Evolutionary conservation across 2,113 vertebrate genomes (phyloP), one percentile per base, ranked within the genome.

Genomic region (Sphyrna mokarran): DNA sequence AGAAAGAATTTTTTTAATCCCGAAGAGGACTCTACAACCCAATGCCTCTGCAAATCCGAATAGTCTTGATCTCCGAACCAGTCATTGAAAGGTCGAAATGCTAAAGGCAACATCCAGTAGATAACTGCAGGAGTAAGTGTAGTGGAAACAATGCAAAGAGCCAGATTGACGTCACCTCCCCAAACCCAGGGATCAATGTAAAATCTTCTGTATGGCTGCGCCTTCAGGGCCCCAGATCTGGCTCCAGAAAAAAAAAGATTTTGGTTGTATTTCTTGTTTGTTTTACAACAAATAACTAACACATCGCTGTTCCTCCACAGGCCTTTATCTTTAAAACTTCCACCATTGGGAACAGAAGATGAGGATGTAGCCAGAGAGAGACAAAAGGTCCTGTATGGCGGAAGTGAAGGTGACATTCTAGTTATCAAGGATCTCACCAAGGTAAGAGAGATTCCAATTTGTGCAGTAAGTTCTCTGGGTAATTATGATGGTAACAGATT

Each of bases 331-430:
- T 76, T 96, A 4, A 96, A 96, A 6, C 96, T 97, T 95, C 97
- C 97, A 95, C 97, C 97, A 63, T 96, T 98, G 63, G 97, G 97
- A 93, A 96, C 96, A 1, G 98, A 98, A 95, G 98, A 98, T 83
- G 97, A 98, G 76, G 98, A 98, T 6, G 97, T 98, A 0, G 96
- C 97, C 72, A 97, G 96, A 94, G 98, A 98, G 96, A 97, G 98
- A 96, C 96, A 97, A 23, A 96, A 98, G 66, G 97, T 98, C 37
- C 97, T 96, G 96, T 96, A 96, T 76, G 97, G 97, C 54, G 97
- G 96, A 96, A 96, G 97, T 16, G 96, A 97, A 1, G 96, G 96
- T 7, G 98, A 98, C 96, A 97, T 98, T 94, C 97, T 98, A 90
- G 97, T 96, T 96, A 96, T 98, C 96, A 97, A 96, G 5, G 97